Percentiles rank a stretch among this genome's conserved stretches.
Conservation (phyloP, 2,797 vertebrate species). For the Pelochelys cantorii region DNA sequence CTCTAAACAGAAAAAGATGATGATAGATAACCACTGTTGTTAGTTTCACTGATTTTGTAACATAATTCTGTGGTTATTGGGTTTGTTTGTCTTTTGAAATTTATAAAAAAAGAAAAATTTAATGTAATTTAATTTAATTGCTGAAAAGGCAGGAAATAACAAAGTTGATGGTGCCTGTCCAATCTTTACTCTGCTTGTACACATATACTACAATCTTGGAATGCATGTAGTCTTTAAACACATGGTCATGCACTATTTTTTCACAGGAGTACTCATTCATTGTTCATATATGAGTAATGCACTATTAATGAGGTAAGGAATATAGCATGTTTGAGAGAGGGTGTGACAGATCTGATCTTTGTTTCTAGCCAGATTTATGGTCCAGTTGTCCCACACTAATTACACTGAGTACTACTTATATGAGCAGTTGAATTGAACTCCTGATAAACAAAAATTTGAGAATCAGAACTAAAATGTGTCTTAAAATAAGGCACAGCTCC, state of each 20-base stretch:
- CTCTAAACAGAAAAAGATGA: neutral
- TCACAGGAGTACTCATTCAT: neutral
- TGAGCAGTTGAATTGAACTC: neutral
- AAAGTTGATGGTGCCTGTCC: neutral
- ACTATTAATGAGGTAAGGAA: neutral
- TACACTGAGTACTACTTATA: neutral
- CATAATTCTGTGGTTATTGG: neutral
- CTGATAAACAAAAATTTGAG: neutral
- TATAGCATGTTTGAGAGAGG: neutral
- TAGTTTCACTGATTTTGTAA: conserved; percentile 12
- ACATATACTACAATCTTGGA: neutral
- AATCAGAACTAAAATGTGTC: neutral
- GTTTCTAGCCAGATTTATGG: neutral
- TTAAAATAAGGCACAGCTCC: neutral
- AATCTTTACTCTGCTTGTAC: neutral
- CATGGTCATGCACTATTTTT: neutral
- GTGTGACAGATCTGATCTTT: neutral
- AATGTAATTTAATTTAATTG: neutral
- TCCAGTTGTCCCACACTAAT: neutral
- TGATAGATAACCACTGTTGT: neutral
- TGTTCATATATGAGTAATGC: neutral
- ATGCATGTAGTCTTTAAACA: neutral
- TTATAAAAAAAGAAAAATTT: neutral
- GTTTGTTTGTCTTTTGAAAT: neutral
- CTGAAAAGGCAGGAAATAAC: neutral